These are phyloP conservation scores for Narcine bancroftii DNA, from an alignment of 2,113 vertebrate species.

Conservation along the genomic window DNA sequence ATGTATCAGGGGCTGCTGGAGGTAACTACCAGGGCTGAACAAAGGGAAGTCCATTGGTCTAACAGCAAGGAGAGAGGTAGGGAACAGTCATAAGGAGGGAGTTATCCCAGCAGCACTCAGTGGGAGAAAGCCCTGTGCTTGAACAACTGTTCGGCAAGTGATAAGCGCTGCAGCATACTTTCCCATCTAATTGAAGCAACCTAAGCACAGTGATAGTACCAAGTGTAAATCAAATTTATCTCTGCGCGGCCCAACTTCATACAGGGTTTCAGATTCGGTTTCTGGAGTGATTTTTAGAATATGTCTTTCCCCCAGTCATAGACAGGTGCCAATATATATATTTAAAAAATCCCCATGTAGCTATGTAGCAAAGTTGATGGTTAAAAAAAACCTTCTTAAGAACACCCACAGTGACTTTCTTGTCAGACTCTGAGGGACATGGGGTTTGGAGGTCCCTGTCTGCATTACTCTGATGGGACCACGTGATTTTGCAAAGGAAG, in stretches of 20 bases:
- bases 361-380: background rate
- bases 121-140: background rate
- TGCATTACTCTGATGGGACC: too few species aligned
- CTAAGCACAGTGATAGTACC: background rate
- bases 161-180: background rate
- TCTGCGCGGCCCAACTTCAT: too few species aligned
- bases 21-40: background rate
- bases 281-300: conserved; percentile 35
- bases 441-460: too few species aligned
- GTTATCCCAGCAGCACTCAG: background rate
- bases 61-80: background rate
- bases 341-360: too few species aligned
- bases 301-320: background rate
- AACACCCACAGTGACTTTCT: background rate
- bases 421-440: background rate
- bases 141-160: background rate
- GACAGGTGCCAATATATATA: background rate
- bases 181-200: too few species aligned
- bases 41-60: background rate
- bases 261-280: conserved; percentile 32
- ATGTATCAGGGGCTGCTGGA: background rate
- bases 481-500: background rate
- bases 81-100: background rate
- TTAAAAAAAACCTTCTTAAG: background rate
- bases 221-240: background rate